phyloP scores from a whole-genome alignment of 2,113 vertebrate species.

The human (Homo sapiens) region DNA sequence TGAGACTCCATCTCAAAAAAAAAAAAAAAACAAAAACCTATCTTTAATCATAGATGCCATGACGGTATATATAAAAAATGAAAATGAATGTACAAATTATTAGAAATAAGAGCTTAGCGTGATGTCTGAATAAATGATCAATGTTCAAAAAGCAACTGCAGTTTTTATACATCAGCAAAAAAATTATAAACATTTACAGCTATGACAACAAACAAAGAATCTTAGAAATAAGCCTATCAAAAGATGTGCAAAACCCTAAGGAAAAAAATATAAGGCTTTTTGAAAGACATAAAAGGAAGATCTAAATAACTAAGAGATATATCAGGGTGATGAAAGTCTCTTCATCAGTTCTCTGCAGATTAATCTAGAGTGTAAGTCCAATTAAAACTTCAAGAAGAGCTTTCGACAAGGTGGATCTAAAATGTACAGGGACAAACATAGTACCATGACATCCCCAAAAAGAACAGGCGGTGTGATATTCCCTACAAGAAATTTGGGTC shows the following conservation, averaged over 20 bases:
- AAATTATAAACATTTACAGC: not conserved
- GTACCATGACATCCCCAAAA: not conserved
- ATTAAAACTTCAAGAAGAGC: not conserved
- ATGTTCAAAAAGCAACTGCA: not conserved
- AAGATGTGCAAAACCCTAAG: not conserved
- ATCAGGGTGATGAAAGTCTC: not conserved
- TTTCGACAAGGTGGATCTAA: not conserved
- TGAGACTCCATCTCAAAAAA: too few relatives aligned
- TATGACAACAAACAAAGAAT: not conserved
- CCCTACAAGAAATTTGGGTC: not conserved
- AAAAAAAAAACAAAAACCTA: too few relatives aligned
- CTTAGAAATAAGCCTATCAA: slow-evolving; percentile 23
- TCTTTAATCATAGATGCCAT: not conserved
- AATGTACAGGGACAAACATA: not conserved
- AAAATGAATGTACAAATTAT: not conserved
- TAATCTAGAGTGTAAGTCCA: not conserved
- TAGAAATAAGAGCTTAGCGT: not conserved
- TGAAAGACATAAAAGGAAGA: not conserved
- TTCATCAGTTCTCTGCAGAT: not conserved
- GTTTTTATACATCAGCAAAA: not conserved
- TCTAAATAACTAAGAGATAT: not conserved
- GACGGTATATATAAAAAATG: not conserved
- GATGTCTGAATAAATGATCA: not conserved
- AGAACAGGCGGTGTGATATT: not conserved
- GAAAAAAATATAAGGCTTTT: not conserved